Evolutionary conservation across 2,113 vertebrate species (phyloP).

Genomic region (Cyanoderma ruficeps): DNA sequence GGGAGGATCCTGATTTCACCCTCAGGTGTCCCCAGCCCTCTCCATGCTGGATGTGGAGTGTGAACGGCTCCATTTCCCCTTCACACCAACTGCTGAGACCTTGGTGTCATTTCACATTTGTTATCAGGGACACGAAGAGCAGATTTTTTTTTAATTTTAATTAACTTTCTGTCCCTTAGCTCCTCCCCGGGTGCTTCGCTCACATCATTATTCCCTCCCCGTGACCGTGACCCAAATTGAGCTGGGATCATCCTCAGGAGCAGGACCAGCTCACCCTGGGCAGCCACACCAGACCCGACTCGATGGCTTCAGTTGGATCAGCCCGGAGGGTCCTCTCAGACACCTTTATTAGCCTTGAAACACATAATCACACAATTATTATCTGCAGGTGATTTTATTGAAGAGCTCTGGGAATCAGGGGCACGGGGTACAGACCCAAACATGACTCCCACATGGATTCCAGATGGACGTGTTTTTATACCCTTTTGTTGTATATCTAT

Average conservation of each 20-base stretch:
- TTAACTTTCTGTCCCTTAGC: constrained; percentile 58
- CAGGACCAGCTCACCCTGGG: background rate
- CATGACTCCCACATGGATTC: too few relatives aligned
- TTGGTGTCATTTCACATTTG: background rate
- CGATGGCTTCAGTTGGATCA: constrained; percentile 35
- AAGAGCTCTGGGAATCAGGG: too few relatives aligned
- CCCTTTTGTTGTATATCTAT: too few relatives aligned
- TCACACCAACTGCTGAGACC: background rate
- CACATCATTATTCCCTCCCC: background rate
- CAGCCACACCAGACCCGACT: background rate
- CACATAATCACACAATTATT: too few relatives aligned
- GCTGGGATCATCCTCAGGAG: background rate
- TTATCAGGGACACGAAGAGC: background rate
- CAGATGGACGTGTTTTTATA: too few relatives aligned
- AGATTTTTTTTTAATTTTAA: constrained; percentile 47
- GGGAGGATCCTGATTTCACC: background rate
- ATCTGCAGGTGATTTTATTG: too few relatives aligned
- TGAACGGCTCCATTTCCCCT: background rate
- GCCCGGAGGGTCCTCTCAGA: background rate
- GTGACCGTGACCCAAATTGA: constrained; percentile 37
- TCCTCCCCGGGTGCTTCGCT: background rate
- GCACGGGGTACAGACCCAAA: too few relatives aligned
- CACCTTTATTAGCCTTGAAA: too few relatives aligned
- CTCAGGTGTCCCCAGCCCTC: background rate
- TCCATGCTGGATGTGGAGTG: fast-evolving